Conservation (phyloP, 2,797 vertebrate species). For the Anomalospiza imberbis region DNA sequence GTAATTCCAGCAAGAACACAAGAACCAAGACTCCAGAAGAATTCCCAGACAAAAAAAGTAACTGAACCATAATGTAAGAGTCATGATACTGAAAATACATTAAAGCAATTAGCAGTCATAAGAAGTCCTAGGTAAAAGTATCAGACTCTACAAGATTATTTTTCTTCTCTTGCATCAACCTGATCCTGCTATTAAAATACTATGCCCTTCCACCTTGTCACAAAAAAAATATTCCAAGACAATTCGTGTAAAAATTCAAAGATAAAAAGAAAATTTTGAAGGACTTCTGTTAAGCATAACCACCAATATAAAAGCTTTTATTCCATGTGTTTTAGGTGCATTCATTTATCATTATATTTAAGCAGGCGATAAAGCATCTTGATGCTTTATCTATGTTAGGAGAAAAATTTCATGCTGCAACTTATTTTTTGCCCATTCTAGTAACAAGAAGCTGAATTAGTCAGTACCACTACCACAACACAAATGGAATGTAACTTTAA, state of each 20-base stretch:
- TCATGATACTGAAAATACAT: background rate
- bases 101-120: background rate
- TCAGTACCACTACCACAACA: background rate
- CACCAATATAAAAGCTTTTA: background rate
- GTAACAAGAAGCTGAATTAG: background rate
- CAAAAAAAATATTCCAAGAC: background rate
- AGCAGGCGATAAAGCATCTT: background rate
- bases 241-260: background rate
- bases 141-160: background rate
- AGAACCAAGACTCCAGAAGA: background rate
- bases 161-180: background rate
- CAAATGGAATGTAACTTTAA: background rate
- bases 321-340: background rate
- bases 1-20: background rate
- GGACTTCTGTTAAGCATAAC: background rate
- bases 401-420: background rate
- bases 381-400: accelerated
- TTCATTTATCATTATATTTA: background rate
- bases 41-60: background rate
- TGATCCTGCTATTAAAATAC: background rate
- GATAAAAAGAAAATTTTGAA: background rate
- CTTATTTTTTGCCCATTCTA: background rate
- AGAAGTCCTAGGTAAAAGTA: background rate
- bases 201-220: background rate
- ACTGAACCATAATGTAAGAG: background rate